phyloP scores from a whole-genome alignment of 2,888 invertebrate species.

The Sminthurinus aureus region DNA sequence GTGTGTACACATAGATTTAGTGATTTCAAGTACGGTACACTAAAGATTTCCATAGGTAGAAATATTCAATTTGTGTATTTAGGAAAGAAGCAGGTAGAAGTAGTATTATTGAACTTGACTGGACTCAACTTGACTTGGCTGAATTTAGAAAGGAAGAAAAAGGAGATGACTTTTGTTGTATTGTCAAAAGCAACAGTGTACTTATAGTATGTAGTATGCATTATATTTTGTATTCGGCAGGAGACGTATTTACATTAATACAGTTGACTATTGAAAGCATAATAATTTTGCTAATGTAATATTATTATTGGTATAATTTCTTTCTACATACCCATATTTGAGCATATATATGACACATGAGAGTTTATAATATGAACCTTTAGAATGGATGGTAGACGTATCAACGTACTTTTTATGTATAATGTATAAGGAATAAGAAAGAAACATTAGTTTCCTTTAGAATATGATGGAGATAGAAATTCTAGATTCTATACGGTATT shows the following conservation, averaged over 20 bases:
- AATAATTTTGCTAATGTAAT: not conserved
- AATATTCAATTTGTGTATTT: slow-evolving; percentile 9
- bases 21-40: not conserved
- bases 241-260: not conserved
- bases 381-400: no score
- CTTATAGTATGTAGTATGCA: no score
- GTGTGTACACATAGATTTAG: not conserved
- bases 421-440: no score
- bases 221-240: not conserved
- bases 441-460: no score
- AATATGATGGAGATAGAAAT: no score
- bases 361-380: no score
- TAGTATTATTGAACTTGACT: not conserved
- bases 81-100: not conserved
- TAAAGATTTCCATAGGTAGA: not conserved
- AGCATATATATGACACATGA: no score
- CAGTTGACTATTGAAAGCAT: not conserved
- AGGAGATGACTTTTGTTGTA: not conserved
- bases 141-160: no score
- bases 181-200: not conserved
- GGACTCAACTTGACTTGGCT: not conserved
- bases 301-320: no score
- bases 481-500: no score
- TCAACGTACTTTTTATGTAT: no score
- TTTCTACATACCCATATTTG: no score